Base-by-base conservation (phyloP, 2,113 vertebrate species). In the Anolis sagrei region DNA sequence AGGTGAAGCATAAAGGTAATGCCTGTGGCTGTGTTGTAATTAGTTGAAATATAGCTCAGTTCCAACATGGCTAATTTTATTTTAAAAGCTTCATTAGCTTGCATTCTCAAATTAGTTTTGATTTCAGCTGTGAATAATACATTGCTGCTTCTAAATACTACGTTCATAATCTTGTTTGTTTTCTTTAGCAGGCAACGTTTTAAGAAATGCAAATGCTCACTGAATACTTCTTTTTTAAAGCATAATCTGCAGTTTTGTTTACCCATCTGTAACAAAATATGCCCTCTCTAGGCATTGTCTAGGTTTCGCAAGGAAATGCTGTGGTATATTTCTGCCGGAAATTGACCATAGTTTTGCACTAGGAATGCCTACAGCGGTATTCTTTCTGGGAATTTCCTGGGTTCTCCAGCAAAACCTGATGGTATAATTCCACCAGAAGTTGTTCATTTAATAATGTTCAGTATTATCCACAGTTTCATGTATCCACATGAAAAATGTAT, bases 181-280 rank as follows among this genome's bases (percentile, higher is more conserved):
- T 78, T 88, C 64, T 66, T 4, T 76, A 88, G 83, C 62, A 86
- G 84, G 82, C 2, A 19, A 18, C 48, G 6, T 76, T 77, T 62
- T 76, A 2, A 66, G 58, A 18, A 54, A 58, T 82, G 89, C 85
- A 76, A 34, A 66, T 79, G 85, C 32, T 0, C 2, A 88, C n/a
- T 92, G 85, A 90, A 74, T 90, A 89, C 87, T 87, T 91, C n/a
- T 86, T 81, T 82, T 27, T 68, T 10, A 88, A 81, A 85, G 29
- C 62, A 23, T 27, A 68, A 68, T 29, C 23, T 7, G 19, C 80
- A 87, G 74, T 73, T 29, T 78, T 44, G 39, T 44, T 44, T 44
- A 44, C 39, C 39, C 39, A 44, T 44, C 39, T 44, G 39, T 44
- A 5, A 44, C 39, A 44, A 44, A 44, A 44, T 44, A 44, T 44